phyloP scores from a whole-genome alignment of 1,140 invertebrate species.

The Halictus rubicundus region DNA sequence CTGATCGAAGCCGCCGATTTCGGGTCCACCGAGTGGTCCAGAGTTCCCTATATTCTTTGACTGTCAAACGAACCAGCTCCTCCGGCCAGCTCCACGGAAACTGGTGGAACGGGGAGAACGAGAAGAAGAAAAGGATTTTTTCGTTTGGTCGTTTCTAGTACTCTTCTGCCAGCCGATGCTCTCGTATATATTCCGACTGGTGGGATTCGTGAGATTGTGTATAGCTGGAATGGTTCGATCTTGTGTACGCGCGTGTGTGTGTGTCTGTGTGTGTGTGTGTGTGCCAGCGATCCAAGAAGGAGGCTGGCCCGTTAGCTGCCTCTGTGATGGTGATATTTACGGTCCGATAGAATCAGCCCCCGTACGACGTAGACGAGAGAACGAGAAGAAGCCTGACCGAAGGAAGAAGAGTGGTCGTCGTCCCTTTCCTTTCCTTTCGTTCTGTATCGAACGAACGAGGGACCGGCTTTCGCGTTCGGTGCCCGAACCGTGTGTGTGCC shows the following conservation, averaged over 20 bases:
- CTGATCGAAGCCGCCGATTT: slow-evolving; percentile 29
- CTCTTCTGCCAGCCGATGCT: slow-evolving; percentile 29
- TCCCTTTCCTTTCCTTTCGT: slow-evolving; percentile 12
- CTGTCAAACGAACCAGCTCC: slow-evolving; percentile 2
- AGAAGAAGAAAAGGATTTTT: slow-evolving; percentile 39
- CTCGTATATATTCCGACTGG: slow-evolving; percentile 22
- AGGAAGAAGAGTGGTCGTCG: slow-evolving; percentile 40
- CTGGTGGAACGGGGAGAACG: neutral
- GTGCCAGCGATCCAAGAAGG: slow-evolving; percentile 8
- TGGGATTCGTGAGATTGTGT: no score
- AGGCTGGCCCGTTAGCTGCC: slow-evolving; percentile 47
- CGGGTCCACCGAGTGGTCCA: neutral
- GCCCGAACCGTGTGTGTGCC: slow-evolving; percentile 67
- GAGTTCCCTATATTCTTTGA: slow-evolving; percentile 15
- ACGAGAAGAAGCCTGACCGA: slow-evolving; percentile 61
- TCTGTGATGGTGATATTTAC: slow-evolving; percentile 77
- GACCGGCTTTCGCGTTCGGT: slow-evolving; percentile 62
- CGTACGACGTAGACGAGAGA: slow-evolving; percentile 71
- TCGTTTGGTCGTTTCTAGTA: slow-evolving; percentile 35
- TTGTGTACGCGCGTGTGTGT: neutral
- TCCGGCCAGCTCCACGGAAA: neutral
- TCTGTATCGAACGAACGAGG: slow-evolving; percentile 48
- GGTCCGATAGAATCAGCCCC: slow-evolving; percentile 77
- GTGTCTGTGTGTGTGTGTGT: neutral
- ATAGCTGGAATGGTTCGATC: no score